phyloP scores from a whole-genome alignment of 2,797 vertebrate genomes.

The Falco naumanni region DNA sequence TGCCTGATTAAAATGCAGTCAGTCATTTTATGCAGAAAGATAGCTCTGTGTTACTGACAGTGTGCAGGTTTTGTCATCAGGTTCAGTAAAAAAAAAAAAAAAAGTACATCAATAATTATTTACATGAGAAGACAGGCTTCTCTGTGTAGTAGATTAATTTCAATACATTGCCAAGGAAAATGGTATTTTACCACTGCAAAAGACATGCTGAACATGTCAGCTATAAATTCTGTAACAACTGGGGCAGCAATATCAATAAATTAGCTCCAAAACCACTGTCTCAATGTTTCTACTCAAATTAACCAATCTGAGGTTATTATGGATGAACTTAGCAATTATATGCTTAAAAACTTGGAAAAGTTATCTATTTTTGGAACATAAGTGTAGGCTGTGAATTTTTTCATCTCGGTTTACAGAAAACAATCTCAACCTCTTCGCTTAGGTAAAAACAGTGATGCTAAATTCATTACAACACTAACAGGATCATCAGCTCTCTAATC shows the following conservation, averaged over 20 bases:
- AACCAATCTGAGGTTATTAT: slow-evolving; percentile 1
- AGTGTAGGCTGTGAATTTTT: background rate
- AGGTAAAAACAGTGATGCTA: background rate
- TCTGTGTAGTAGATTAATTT: background rate
- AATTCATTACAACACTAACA: background rate
- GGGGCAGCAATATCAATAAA: slow-evolving; percentile 25
- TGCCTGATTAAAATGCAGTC: background rate
- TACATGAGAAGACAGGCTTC: slow-evolving; percentile 9
- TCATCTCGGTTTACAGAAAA: background rate
- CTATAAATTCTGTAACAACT: slow-evolving; percentile 2
- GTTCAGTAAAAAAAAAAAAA: background rate
- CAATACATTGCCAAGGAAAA: slow-evolving; percentile 16
- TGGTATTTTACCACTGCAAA: slow-evolving; percentile 11
- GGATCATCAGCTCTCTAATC: background rate
- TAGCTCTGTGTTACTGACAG: background rate
- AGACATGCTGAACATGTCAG: background rate
- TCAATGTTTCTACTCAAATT: slow-evolving; percentile 32
- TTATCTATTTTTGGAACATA: background rate
- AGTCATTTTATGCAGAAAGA: background rate
- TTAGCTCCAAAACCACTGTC: background rate
- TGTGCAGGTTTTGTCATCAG: background rate
- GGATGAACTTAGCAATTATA: slow-evolving; percentile 9
- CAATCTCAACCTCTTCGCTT: background rate
- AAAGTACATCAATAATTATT: slow-evolving; percentile 7
- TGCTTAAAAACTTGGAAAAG: background rate